phyloP scores from a whole-genome alignment of 2,113 vertebrate genomes.

The Columba livia region DNA sequence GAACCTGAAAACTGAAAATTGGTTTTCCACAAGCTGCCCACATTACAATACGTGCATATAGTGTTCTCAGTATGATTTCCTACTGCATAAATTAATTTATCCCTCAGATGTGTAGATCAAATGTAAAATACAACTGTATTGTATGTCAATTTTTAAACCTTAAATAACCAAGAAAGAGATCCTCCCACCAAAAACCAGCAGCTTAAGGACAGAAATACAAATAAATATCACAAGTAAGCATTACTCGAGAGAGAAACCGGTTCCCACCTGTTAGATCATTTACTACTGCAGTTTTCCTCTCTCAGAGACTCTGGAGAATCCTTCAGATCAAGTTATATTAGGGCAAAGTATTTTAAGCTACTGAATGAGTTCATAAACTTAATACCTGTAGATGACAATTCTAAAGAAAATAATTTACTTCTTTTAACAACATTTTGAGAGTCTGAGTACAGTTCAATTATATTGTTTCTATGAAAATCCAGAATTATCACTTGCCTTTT shows the following conservation, averaged over 20 bases:
- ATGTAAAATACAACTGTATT: background rate
- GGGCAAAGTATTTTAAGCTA: background rate
- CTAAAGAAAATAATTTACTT: background rate
- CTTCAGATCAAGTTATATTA: background rate
- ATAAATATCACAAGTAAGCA: background rate
- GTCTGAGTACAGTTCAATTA: background rate
- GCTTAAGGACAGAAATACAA: background rate
- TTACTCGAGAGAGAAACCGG: background rate
- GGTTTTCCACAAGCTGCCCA: background rate
- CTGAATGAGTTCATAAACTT: background rate
- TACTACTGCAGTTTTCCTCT: background rate
- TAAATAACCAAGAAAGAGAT: background rate
- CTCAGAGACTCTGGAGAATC: background rate
- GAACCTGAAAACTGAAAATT: background rate
- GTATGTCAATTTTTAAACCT: background rate
- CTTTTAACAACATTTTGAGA: background rate
- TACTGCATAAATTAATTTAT: background rate
- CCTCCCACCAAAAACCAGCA: accelerated
- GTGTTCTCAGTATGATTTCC: background rate
- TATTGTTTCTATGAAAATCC: background rate
- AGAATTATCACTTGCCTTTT: background rate
- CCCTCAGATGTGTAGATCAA: background rate
- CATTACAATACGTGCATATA: background rate
- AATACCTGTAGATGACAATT: background rate
- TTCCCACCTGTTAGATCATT: background rate